Evolutionary conservation across 2,113 vertebrate genomes (phyloP), one percentile per base, ranked within the genome.

Genomic region (Cacatua alba): DNA sequence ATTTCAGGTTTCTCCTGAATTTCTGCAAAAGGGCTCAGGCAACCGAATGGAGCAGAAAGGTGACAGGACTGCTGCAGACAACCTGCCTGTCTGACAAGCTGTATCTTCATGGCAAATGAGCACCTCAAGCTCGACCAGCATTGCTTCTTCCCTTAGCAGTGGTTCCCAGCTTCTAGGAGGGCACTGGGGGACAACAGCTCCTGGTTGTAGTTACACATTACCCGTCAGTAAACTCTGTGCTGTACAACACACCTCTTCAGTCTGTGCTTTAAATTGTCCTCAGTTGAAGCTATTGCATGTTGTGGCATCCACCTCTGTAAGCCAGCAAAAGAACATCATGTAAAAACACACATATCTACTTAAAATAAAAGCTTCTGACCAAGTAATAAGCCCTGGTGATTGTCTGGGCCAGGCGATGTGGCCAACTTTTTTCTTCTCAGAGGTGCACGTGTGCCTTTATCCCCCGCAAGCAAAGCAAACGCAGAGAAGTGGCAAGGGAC

Each of bases 331-430:
- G 31, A 46, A 0, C 18, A 28, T 29, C 35, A 75, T 20, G 57
- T 69, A 55, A 52, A 86, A 48, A 46, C 0, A 3, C 48, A 52
- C 15, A 0, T 23, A 37, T 25, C 29, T 60, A 48, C 83, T 35
- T 23, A 41, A 57, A 96, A 95, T 91, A 86, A 95, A 95, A 89
- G 74, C 75, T 84, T 84, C 39, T 91, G 24, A 4, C 1, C 29
- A 46, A 64, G 20, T 37, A 86, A 59, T 21, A 41, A 83, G 68
- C 19, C 19, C 15, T 5, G 1, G n/a, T 81, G 70, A 90, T 8
- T 39, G 19, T 69, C 65, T 4, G 19, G 59, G 82, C 18, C 44
- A 44, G 35, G 13, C 4, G 26, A 88, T 5, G 11, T 4, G 29
- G 43, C 7, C 28, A 60, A 21, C 26, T 19, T 6, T 13, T 17